phyloP scores from a whole-genome alignment of 2,113 vertebrate genomes.

The Lathamus discolor region DNA sequence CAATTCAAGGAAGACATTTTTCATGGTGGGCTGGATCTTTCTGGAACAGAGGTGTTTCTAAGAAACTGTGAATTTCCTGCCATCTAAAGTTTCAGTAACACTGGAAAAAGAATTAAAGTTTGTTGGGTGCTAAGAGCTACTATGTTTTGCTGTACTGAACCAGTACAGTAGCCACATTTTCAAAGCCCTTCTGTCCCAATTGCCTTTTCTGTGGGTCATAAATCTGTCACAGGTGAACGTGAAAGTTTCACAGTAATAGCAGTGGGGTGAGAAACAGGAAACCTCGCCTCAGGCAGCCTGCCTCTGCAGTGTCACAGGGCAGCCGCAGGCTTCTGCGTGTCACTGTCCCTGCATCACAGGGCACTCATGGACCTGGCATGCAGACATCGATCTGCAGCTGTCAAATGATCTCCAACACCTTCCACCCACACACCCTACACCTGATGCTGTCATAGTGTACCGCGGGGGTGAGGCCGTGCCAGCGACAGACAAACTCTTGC shows the following conservation, averaged over 20 bases:
- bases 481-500: background rate
- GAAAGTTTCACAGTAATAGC: background rate
- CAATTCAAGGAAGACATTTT: constrained; percentile 22
- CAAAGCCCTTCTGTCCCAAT: background rate
- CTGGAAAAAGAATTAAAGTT: background rate
- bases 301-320: background rate
- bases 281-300: background rate
- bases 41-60: background rate
- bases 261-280: background rate
- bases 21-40: background rate
- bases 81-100: background rate
- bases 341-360: accelerated
- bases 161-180: background rate
- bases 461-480: background rate
- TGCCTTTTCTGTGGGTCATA: background rate
- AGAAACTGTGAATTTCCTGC: background rate
- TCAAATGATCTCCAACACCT: accelerated
- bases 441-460: background rate
- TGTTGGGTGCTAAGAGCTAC: background rate
- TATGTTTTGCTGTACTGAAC: background rate
- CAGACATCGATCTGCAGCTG: background rate
- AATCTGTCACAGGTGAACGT: background rate
- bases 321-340: background rate
- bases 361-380: background rate
- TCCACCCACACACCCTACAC: background rate